A percentile compares a stretch with the other conserved stretches of the same genome.
Conservation (phyloP, 2,888 invertebrate genomes). For the Eristalis pertinax region DNA sequence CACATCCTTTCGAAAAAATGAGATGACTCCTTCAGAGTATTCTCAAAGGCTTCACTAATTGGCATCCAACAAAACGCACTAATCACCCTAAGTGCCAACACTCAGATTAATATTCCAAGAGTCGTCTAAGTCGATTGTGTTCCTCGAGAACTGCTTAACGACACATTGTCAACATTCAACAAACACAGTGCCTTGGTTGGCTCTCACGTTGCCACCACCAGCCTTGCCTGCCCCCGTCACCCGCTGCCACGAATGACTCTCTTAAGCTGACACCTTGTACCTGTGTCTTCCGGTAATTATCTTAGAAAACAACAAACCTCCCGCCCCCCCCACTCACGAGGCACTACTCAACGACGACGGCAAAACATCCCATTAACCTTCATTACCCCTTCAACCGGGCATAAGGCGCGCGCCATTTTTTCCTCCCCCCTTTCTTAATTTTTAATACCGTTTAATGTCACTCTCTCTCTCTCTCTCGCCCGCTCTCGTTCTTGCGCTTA, state of each 20-base stretch:
- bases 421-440: neutral
- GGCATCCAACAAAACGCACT: neutral
- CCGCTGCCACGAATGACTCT: neutral
- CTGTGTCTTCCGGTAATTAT: neutral
- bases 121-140: neutral
- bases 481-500: neutral
- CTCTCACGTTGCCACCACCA: no score
- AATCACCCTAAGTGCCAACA: neutral
- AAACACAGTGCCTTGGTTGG: neutral
- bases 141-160: neutral
- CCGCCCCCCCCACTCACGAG: neutral
- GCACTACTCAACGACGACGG: no score
- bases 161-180: neutral
- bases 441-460: conserved; percentile 31
- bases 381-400: conserved; percentile 1
- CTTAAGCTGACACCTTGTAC: neutral
- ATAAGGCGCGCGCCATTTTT: neutral
- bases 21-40: neutral
- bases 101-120: neutral
- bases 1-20: no score
- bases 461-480: neutral
- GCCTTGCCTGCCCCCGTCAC: no score
- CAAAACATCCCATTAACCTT: conserved; percentile 25
- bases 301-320: neutral
- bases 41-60: neutral